phyloP scores from a whole-genome alignment of 2,888 invertebrate genomes.

The Hydrotaea cyrtoneurina region DNA sequence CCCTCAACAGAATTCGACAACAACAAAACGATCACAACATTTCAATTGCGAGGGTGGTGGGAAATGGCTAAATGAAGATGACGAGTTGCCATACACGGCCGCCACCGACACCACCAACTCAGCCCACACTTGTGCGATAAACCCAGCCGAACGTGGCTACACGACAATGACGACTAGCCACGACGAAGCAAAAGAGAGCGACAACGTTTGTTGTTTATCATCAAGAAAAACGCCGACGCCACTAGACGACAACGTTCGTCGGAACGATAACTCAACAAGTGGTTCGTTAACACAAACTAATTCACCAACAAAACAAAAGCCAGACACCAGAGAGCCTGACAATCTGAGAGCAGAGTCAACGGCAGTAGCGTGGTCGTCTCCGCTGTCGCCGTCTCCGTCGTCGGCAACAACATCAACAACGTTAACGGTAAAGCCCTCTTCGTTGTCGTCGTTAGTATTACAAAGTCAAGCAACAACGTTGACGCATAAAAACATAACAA shows the following conservation, averaged over 20 bases:
- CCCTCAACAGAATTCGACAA: constrained; percentile 10
- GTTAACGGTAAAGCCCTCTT: constrained; percentile 57
- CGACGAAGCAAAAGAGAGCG: not conserved
- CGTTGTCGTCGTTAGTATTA: constrained; percentile 27
- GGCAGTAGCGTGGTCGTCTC: not conserved
- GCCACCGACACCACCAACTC: not conserved
- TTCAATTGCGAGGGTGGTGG: constrained; percentile 51
- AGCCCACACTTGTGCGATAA: constrained; percentile 47
- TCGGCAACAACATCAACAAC: not conserved
- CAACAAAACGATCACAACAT: constrained; percentile 4
- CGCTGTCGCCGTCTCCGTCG: not conserved
- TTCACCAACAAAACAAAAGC: constrained; percentile 33
- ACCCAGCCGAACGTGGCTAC: not conserved
- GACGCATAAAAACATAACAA: constrained; percentile 65
- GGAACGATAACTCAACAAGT: constrained; percentile 33
- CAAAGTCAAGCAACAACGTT: constrained; percentile 48
- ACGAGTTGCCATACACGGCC: constrained; percentile 18
- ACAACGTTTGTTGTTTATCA: not conserved
- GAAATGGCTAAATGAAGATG: constrained; percentile 29
- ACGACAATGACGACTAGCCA: not conserved
- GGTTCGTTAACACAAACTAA: constrained; percentile 32
- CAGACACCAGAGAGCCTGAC: constrained; percentile 11
- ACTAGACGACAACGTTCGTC: not conserved
- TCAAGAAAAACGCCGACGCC: constrained; percentile 1
- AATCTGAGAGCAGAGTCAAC: constrained; percentile 15